Percentiles rank a stretch among this genome's conserved stretches.
Evolutionary conservation across 2,797 vertebrate species (phyloP).

Genomic region (Xiphophorus birchmanni): DNA sequence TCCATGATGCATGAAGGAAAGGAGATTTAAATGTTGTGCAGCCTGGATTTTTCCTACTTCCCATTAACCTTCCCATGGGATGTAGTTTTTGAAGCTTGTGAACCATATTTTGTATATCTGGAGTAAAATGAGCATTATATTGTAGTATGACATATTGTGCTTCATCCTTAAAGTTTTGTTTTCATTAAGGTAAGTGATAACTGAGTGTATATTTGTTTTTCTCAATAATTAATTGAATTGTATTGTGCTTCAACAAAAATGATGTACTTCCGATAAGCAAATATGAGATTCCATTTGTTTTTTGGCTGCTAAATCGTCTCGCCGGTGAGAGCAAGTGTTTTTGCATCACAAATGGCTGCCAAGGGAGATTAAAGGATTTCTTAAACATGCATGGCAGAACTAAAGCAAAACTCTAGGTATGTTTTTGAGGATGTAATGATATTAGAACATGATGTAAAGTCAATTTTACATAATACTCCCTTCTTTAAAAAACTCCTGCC

Average conservation of each 20-base stretch:
- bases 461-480: too few relatives aligned
- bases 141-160: not conserved
- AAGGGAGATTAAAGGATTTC: too few relatives aligned
- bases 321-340: too few relatives aligned
- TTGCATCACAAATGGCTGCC: too few relatives aligned
- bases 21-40: conserved; percentile 47
- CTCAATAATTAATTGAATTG: not conserved
- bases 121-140: not conserved
- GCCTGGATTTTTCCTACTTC: conserved; percentile 43
- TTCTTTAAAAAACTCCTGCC: too few relatives aligned
- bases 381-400: too few relatives aligned
- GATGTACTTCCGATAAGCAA: too few relatives aligned
- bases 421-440: too few relatives aligned
- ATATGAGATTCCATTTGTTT: too few relatives aligned
- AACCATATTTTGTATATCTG: conserved; percentile 28
- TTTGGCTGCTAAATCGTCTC: too few relatives aligned
- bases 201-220: not conserved
- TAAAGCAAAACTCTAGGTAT: too few relatives aligned
- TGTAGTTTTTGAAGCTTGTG: conserved; percentile 15
- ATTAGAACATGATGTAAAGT: too few relatives aligned
- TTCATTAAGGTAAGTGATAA: not conserved
- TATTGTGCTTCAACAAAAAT: not conserved
- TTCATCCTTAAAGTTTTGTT: not conserved
- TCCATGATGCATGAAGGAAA: conserved; percentile 61
- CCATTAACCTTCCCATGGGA: conserved; percentile 55